Percentiles rank a stretch among this genome's conserved stretches.
Conservation (phyloP, 2,888 invertebrate species). For the Acanthopleura granulata region DNA sequence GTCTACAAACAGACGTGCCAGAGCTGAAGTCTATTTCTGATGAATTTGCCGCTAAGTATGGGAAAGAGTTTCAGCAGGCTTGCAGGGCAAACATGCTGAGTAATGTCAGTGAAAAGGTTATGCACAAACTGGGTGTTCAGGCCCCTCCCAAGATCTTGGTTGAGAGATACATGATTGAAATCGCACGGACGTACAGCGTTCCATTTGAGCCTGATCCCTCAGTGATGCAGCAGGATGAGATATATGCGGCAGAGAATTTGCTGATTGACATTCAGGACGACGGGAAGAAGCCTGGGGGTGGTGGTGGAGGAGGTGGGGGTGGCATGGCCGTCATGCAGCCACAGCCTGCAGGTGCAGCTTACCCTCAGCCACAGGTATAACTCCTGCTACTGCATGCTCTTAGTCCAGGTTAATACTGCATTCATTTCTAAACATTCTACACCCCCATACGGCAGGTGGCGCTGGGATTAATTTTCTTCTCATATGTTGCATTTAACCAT, state of each 20-base stretch:
- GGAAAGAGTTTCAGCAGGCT: slow-evolving; percentile 87
- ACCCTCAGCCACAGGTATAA: slow-evolving; percentile 11
- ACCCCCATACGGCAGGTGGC: too few relatives aligned
- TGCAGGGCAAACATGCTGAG: slow-evolving; percentile 85
- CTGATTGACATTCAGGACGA: slow-evolving; percentile 54
- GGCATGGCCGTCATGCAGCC: slow-evolving; percentile 34
- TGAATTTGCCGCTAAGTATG: slow-evolving; percentile 91
- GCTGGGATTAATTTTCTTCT: too few relatives aligned
- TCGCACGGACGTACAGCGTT: slow-evolving; percentile 94
- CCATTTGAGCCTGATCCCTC: slow-evolving; percentile 93
- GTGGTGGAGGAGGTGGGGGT: slow-evolving; percentile 41
- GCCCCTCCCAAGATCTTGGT: slow-evolving; percentile 95
- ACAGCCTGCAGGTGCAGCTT: slow-evolving; percentile 21
- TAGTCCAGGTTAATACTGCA: background rate
- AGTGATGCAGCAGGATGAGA: slow-evolving; percentile 60
- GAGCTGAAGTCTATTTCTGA: slow-evolving; percentile 86
- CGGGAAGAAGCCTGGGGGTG: slow-evolving; percentile 45
- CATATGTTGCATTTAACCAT: too few relatives aligned
- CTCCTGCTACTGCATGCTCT: background rate
- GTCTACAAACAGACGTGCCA: slow-evolving; percentile 78
- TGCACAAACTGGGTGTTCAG: slow-evolving; percentile 71
- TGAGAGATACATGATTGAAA: slow-evolving; percentile 93
- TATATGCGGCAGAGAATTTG: slow-evolving; percentile 54
- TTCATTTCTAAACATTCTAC: background rate
- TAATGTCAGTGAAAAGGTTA: slow-evolving; percentile 90